A percentile compares a stretch with the other conserved stretches of the same genome.
Conservation (phyloP, 2,888 invertebrate genomes). For the Cryptocephalus moraei region DNA sequence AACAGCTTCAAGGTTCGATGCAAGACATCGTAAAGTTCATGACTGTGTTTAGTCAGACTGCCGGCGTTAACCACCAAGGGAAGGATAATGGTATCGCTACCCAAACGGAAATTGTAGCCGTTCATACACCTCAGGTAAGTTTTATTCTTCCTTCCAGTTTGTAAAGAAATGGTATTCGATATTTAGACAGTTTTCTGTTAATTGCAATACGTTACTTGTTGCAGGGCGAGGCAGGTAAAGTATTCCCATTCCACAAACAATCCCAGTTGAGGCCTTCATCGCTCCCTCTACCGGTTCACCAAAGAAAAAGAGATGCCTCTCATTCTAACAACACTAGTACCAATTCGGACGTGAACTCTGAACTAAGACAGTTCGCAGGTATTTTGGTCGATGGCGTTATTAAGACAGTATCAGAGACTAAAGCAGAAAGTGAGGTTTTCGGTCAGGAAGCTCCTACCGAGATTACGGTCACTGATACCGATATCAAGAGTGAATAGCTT, state of each 20-base stretch:
- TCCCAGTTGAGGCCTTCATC: constrained; percentile 34
- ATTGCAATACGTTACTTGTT: background rate
- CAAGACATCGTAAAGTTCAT: constrained; percentile 66
- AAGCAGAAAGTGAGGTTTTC: constrained; percentile 14
- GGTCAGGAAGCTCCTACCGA: constrained; percentile 12
- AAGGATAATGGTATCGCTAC: constrained; percentile 50
- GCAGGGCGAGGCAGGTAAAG: constrained; percentile 35
- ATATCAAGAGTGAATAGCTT: background rate
- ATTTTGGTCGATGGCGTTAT: constrained; percentile 37
- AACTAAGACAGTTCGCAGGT: constrained; percentile 35
- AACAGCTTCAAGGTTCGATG: constrained; percentile 70
- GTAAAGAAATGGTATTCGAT: too few relatives aligned
- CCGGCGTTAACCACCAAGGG: constrained; percentile 19
- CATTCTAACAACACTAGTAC: constrained; percentile 7
- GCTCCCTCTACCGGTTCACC: constrained; percentile 33
- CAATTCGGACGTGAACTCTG: constrained; percentile 17
- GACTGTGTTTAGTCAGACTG: constrained; percentile 41
- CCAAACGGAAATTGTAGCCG: constrained; percentile 73
- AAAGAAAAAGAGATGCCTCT: constrained; percentile 25
- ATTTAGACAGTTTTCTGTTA: background rate
- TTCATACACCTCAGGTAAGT: constrained; percentile 62
- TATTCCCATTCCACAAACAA: constrained; percentile 30
- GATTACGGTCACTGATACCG: constrained; percentile 23
- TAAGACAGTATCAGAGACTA: constrained; percentile 32
- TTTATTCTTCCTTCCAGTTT: background rate